phyloP scores from a whole-genome alignment of 2,797 vertebrate species.

The Jordanella pulchra region DNA sequence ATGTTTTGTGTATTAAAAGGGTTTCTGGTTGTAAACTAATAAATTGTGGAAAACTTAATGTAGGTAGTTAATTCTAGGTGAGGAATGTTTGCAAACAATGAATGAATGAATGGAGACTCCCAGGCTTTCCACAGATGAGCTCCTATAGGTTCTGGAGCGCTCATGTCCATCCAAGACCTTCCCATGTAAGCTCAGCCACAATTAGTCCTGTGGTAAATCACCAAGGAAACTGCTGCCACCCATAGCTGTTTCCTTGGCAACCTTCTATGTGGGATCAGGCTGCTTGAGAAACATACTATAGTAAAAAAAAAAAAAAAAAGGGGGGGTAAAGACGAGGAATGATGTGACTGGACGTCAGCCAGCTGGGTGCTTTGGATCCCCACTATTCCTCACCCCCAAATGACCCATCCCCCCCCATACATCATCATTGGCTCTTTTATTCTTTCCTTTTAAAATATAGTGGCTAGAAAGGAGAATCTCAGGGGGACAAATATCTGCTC shows the following conservation, averaged over 20 bases:
- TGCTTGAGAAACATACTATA: conserved; percentile 56
- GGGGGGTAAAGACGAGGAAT: conserved; percentile 50
- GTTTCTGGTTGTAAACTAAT: not conserved
- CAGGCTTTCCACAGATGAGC: not conserved
- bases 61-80: not conserved
- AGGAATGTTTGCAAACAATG: not conserved
- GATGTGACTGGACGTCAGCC: conserved; percentile 63
- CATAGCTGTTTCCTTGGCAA: conserved; percentile 77
- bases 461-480: conserved; percentile 11
- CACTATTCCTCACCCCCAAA: conserved; percentile 24
- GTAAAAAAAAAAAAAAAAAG: not conserved
- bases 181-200: conserved; percentile 47
- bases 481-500: not conserved
- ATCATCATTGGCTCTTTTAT: conserved; percentile 36
- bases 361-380: conserved; percentile 32
- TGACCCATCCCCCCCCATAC: conserved; percentile 29
- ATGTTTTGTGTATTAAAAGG: not conserved
- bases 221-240: conserved; percentile 81
- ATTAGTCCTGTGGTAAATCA: conserved; percentile 70
- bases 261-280: conserved; percentile 65
- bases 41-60: not conserved
- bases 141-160: not conserved
- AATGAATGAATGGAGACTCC: not conserved
- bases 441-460: conserved; percentile 20
- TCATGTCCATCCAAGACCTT: conserved; percentile 30